These are phyloP conservation scores for Acanthaster planci DNA, from an alignment of 35 echinoderm and acorn worm genomes.

Conservation along the genomic window DNA sequence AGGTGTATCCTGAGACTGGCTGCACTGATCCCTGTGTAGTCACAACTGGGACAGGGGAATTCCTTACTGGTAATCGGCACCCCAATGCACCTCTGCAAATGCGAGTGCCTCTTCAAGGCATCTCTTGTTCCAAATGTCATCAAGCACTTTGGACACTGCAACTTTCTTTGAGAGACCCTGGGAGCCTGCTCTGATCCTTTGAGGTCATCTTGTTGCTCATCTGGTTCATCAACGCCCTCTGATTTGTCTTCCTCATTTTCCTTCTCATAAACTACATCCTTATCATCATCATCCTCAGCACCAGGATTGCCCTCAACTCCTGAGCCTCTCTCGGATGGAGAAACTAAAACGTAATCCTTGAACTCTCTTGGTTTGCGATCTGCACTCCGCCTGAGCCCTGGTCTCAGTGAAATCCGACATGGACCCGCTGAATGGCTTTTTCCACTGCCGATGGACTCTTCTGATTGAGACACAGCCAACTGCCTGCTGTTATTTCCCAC, in stretches of 20 bases:
- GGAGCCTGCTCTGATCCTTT: no score
- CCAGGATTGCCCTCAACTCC: not conserved
- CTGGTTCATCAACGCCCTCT: not conserved
- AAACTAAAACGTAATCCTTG: not conserved
- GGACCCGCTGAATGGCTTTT: no score
- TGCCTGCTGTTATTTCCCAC: no score
- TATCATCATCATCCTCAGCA: not conserved
- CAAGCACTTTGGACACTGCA: not conserved
- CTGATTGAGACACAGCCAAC: no score
- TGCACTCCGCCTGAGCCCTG: not conserved
- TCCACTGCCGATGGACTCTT: no score
- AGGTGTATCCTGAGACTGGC: slow-evolving; percentile 2
- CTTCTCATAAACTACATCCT: not conserved
- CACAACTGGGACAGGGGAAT: not conserved
- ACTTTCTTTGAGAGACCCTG: not conserved
- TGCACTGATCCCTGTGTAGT: not conserved
- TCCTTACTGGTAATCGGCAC: not conserved
- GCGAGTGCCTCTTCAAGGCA: not conserved
- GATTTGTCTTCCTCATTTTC: not conserved
- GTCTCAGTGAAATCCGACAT: not conserved
- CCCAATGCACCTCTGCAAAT: not conserved
- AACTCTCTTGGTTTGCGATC: not conserved
- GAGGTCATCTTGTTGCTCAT: not conserved
- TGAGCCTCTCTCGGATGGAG: not conserved
- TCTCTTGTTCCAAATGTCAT: not conserved